Conservation (phyloP, 2,113 vertebrate genomes). For the Dromiciops gliroides region DNA sequence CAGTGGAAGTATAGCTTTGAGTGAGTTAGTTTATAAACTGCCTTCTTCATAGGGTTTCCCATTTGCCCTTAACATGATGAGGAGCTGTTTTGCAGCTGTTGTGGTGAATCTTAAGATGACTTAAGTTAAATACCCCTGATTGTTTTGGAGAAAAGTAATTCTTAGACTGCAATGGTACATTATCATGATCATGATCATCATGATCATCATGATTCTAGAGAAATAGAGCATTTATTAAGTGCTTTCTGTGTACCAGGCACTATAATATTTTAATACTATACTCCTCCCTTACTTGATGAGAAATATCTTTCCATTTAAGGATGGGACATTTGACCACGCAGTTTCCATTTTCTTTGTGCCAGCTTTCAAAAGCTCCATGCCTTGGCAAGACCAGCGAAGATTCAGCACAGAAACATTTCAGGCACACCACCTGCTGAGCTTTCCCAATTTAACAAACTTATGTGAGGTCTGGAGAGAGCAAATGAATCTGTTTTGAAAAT, state of each 20-base stretch:
- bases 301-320: slow-evolving; percentile 50
- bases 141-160: not conserved
- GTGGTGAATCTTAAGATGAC: not conserved
- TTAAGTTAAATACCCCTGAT: not conserved
- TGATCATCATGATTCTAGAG: not conserved
- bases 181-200: not conserved
- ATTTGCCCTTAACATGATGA: not conserved
- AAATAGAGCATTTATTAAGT: not conserved
- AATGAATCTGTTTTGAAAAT: slow-evolving; percentile 57
- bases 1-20: not conserved
- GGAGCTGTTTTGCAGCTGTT: not conserved
- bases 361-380: slow-evolving; percentile 59
- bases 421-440: slow-evolving; percentile 66
- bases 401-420: slow-evolving; percentile 55
- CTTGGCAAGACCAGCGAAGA: slow-evolving; percentile 62
- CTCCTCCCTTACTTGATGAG: not conserved
- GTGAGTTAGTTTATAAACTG: not conserved
- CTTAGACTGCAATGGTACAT: not conserved
- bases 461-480: slow-evolving; percentile 64
- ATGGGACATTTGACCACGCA: slow-evolving; percentile 58
- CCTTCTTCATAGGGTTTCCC: not conserved
- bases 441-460: slow-evolving; percentile 71
- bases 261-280: not conserved
- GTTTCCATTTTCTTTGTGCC: slow-evolving; percentile 57
- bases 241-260: not conserved